These are phyloP conservation scores for Acleris cristana DNA, from an alignment of 2,888 invertebrate species.

Conservation along the genomic window DNA sequence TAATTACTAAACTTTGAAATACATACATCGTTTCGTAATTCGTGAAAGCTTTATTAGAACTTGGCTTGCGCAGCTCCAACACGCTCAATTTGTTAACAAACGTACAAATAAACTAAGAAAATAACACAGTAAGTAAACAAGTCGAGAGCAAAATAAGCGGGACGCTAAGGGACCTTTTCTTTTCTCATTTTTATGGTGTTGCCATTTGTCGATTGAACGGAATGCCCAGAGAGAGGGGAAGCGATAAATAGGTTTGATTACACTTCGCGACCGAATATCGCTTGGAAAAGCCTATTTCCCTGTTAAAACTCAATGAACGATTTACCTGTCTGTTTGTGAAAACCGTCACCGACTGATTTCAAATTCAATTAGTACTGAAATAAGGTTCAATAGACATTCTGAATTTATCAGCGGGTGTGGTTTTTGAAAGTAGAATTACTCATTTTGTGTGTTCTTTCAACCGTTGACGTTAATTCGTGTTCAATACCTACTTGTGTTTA, in stretches of 20 bases:
- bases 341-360: not conserved
- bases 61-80: no score
- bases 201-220: constrained; percentile 22
- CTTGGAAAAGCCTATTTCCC: constrained; percentile 5
- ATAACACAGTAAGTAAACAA: constrained; percentile 6
- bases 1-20: no score
- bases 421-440: constrained; percentile 2
- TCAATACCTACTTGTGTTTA: no score
- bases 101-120: constrained; percentile 7
- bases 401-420: no score
- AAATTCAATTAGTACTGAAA: constrained; percentile 7
- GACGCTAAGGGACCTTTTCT: not conserved
- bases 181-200: constrained; percentile 14
- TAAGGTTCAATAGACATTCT: not conserved
- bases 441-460: constrained; percentile 6
- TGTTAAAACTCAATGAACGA: not conserved
- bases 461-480: no score
- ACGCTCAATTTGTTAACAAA: not conserved
- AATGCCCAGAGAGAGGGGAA: not conserved
- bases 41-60: no score
- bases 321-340: not conserved
- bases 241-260: constrained; percentile 28
- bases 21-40: no score
- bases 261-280: constrained; percentile 13
- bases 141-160: not conserved